Evolutionary conservation across 2,888 invertebrate genomes (phyloP), one percentile per base, ranked within the genome.

Genomic region (Leptura quadrifasciata): DNA sequence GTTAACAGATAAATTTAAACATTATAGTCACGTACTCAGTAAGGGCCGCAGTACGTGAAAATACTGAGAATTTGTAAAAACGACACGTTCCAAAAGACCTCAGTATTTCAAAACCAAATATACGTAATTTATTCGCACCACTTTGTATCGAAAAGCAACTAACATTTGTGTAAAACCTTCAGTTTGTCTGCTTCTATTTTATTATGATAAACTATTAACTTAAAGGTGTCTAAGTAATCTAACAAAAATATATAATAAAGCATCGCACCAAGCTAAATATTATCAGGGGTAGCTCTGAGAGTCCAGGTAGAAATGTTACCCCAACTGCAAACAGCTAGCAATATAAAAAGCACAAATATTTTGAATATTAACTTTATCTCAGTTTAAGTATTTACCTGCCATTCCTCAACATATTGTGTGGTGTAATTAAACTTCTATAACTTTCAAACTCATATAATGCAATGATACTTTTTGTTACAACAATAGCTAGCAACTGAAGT

Each of bases 401-500:
- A 47, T 6, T 47, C 2, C 5, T 47, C n/a, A n/a, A 47, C 47
- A 47, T n/a, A 15, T 15, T 15, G 8, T n/a, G n/a, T 47, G n/a
- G 4, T 15, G 47, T 17, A 47, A 5, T 47, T 4, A n/a, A 47
- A 39, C 1, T 39, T 39, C 35, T 39, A 39, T 10, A 4, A 39
- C 35, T 39, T 15, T n/a, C n/a, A n/a, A n/a, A n/a, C 12, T 2
- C 12, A 47, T 47, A 15, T 47, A 10, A 15, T 47, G 15, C 15
- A 15, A 15, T 15, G 47, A 47, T 47, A 15, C 47, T 21, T 39
- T 58, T 69, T 60, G 35, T 60, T 20, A 63, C 18, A 63, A 35
- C 35, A 69, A 35, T 12, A 8, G 21, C 15, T 54, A n/a, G 20
- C 35, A 21, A 69, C 63, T 63, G 63, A 63, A 20, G 31, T 47